Conservation (phyloP, 2,888 invertebrate species). For the Caenorhabditis plicata region DNA sequence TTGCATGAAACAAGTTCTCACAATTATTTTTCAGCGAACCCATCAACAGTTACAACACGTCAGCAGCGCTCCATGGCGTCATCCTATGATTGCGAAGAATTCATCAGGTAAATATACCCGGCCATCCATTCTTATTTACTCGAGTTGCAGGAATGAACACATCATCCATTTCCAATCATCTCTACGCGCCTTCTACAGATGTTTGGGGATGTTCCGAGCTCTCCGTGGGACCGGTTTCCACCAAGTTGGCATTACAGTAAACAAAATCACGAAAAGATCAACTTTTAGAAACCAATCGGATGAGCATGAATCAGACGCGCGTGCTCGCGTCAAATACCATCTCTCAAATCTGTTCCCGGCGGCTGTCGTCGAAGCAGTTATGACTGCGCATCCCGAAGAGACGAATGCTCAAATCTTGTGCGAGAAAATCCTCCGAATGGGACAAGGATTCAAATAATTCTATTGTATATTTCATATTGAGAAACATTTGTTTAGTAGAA, state of each 20-base stretch:
- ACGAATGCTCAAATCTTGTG: constrained; percentile 87
- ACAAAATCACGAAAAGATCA: neutral
- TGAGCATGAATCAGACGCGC: constrained; percentile 9
- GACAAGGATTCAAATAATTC: constrained; percentile 10
- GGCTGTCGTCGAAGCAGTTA: constrained; percentile 70
- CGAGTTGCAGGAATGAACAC: constrained; percentile 18
- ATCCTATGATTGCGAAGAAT: too few species aligned
- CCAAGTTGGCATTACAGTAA: constrained; percentile 14
- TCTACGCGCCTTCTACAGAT: constrained; percentile 53
- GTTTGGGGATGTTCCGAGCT: constrained; percentile 57
- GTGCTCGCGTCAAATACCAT: constrained; percentile 76
- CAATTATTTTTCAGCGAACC: too few species aligned
- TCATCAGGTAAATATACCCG: constrained; percentile 5
- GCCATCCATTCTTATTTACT: constrained; percentile 11
- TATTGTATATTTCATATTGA: constrained; percentile 3
- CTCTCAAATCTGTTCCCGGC: constrained; percentile 84
- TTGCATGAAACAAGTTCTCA: too few species aligned
- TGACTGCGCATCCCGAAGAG: constrained; percentile 85
- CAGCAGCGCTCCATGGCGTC: constrained; percentile 30
- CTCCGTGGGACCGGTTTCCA: constrained; percentile 43
- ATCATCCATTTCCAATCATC: too few species aligned
- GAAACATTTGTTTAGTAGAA: constrained; percentile 22
- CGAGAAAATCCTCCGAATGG: constrained; percentile 66
- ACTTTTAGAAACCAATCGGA: constrained; percentile 6
- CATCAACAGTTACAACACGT: constrained; percentile 17